Evolutionary conservation across 2,797 vertebrate species (phyloP).

Genomic region (Cossypha caffra): DNA sequence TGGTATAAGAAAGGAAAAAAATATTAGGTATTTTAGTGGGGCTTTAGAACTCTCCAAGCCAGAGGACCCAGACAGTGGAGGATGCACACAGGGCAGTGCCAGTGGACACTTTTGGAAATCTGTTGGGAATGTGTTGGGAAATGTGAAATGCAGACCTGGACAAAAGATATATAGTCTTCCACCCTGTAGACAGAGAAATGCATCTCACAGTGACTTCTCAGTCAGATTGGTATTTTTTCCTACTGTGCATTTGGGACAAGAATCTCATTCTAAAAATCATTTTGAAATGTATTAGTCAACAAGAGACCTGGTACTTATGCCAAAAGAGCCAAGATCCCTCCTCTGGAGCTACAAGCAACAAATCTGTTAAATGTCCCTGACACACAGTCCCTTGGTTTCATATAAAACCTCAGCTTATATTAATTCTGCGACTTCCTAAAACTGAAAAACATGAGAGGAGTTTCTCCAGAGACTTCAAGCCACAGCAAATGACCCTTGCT

Average conservation of each 20-base stretch:
- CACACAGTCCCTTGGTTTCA: background rate
- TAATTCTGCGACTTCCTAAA: slow-evolving; percentile 7
- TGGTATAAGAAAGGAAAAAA: background rate
- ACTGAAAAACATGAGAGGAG: background rate
- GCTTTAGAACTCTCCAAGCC: background rate
- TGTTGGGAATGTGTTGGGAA: background rate
- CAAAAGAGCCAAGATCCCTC: background rate
- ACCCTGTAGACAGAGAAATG: background rate
- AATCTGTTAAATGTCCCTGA: slow-evolving; percentile 1
- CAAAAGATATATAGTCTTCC: background rate
- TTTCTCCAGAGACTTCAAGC: background rate
- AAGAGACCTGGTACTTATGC: background rate
- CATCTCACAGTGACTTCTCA: background rate
- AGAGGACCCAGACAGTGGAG: background rate
- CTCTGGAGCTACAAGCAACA: background rate
- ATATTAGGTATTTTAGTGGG: background rate
- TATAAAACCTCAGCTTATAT: background rate
- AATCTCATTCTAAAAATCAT: slow-evolving; percentile 17
- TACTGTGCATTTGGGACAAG: background rate
- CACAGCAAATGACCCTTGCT: background rate
- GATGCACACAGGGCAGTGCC: background rate
- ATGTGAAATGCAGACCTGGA: background rate
- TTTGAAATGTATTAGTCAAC: background rate
- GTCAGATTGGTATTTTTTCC: background rate
- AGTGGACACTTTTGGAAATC: background rate